Base-by-base conservation (phyloP, 2,113 vertebrate species). In the Rhagologus leucostigma region DNA sequence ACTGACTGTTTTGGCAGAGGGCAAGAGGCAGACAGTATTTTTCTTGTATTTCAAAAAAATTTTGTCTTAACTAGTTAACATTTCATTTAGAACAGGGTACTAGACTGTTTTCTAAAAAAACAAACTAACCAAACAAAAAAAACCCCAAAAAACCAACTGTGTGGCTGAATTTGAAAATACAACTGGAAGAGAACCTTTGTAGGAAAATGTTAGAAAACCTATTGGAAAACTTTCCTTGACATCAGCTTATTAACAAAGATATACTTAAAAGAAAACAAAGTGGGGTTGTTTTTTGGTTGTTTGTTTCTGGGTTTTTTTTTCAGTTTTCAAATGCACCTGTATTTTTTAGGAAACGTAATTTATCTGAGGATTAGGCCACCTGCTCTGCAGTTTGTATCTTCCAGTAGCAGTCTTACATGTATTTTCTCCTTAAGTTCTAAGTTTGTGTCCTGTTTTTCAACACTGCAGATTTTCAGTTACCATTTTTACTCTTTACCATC, bases 101-200 rank as follows among this genome's bases (percentile, higher is more conserved):
- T 41, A 19, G 13, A 50, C 2, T 6, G 2, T 65, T 68, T 75
- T 73, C 32, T 82, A 3, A 49, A 79, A 6, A 86, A 56, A 13
- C 5, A 86, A 56, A 13, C 4, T 0, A 8, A 35, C 8, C 15
- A 62, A 46, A 3, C 4, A 46, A 73, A 29, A 30, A 35, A 41
- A 33, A 23, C 1, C 4, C 8, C 2, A 2, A 33, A 41, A 49
- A 23, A 46, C 17, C 8, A 22, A 9, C 19, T 32, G 1, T 2
- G 3, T 42, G 35, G 15, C 19, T 70, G 68, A 87, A 70, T 56
- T 80, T 69, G 26, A 81, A 89, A 87, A 74, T 57, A 18, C 6
- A 8, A 27, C 7, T 57, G 11, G 18, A 74, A 53, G 7, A 62
- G 17, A 46, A 16, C 46, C 35, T 62, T 62, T 63, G 7, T 11